These are phyloP conservation scores for Monomorium pharaonis DNA, from an alignment of 1,140 invertebrate genomes.

Conservation along the genomic window DNA sequence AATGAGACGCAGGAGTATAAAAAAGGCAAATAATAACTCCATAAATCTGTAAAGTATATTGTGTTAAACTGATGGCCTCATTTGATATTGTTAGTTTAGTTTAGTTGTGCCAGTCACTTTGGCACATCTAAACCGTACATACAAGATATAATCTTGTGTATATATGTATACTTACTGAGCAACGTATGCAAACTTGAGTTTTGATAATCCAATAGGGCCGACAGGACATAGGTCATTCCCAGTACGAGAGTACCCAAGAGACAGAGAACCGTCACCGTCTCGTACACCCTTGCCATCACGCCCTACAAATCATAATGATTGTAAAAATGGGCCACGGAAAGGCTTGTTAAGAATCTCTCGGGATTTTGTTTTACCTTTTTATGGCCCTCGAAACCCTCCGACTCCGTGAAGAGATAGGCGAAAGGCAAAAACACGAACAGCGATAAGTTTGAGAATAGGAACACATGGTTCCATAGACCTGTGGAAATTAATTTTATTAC, in stretches of 20 bases:
- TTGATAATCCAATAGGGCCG: constrained; percentile 92
- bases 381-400: constrained; percentile 96
- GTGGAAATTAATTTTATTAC: constrained; percentile 66
- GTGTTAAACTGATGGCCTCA: neutral
- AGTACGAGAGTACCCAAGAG: constrained; percentile 93
- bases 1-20: constrained; percentile 99
- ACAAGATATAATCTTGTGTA: neutral
- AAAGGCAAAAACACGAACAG: constrained; percentile 98
- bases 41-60: constrained; percentile 90
- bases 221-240: constrained; percentile 95
- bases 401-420: constrained; percentile 99
- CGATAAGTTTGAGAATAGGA: constrained; percentile 98
- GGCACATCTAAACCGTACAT: neutral
- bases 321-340: neutral
- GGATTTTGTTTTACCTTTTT: constrained; percentile 87
- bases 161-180: constrained; percentile 89
- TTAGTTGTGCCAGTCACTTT: neutral
- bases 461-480: constrained; percentile 99
- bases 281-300: constrained; percentile 95
- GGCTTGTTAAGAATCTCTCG: neutral
- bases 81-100: neutral
- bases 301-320: constrained; percentile 86
- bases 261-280: constrained; percentile 95
- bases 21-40: constrained; percentile 97
- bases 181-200: constrained; percentile 91